Percentiles rank a stretch among this genome's conserved stretches.
Conservation (phyloP, 1,140 invertebrate species). For the Andrena cerasifolii region DNA sequence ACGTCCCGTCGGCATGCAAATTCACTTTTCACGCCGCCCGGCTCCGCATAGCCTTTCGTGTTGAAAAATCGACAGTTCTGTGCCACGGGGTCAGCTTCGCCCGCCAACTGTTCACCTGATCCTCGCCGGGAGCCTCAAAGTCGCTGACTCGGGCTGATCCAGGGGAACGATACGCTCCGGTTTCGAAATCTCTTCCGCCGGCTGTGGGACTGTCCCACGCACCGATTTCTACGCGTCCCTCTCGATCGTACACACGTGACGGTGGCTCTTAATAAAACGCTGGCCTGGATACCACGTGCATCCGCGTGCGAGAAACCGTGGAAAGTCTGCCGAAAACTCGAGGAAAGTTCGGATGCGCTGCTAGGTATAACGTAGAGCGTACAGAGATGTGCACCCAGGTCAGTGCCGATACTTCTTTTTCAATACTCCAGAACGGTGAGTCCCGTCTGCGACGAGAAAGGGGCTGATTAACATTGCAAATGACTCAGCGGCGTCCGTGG, state of each 20-base stretch:
- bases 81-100: not conserved
- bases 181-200: conserved; percentile 58
- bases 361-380: not conserved
- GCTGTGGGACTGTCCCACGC: conserved; percentile 70
- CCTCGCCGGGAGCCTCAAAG: no score
- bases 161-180: conserved; percentile 43
- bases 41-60: not conserved
- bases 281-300: conserved; percentile 56
- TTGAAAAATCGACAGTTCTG: conserved; percentile 41
- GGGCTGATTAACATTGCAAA: conserved; percentile 62
- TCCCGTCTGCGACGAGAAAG: not conserved
- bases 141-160: no score
- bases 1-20: conserved; percentile 11
- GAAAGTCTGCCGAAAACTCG: conserved; percentile 49
- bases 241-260: conserved; percentile 57
- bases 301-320: conserved; percentile 52
- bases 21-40: conserved; percentile 34
- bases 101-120: no score
- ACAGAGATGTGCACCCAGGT: conserved; percentile 37
- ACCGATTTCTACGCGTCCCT: conserved; percentile 65
- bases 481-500: not conserved
- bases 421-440: conserved; percentile 32
- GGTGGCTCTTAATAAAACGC: conserved; percentile 50
- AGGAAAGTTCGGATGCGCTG: not conserved
- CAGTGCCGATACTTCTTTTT: conserved; percentile 39